A percentile compares a stretch with the other conserved stretches of the same genome.
These are phyloP conservation scores for Amphiprion clarkii DNA, from an alignment of 2,797 vertebrate species.

Conservation along the genomic window DNA sequence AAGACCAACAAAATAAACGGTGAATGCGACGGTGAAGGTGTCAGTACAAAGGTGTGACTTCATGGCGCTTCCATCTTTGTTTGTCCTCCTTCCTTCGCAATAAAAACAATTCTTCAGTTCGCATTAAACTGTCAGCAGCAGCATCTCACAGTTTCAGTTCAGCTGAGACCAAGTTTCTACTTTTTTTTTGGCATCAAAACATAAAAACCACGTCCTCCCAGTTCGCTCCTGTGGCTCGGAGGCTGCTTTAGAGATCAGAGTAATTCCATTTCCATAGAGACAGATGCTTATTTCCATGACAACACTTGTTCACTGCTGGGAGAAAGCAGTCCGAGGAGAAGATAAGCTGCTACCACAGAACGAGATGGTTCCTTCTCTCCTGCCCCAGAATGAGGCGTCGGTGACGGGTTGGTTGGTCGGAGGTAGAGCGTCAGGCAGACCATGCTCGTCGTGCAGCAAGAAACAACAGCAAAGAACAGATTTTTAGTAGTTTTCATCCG, in stretches of 20 bases:
- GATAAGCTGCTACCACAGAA: slow-evolving; percentile 21
- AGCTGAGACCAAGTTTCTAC: not conserved
- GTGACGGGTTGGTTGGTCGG: slow-evolving; percentile 8
- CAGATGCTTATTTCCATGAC: slow-evolving; percentile 24
- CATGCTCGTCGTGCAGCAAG: slow-evolving; percentile 77
- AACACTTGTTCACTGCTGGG: not conserved
- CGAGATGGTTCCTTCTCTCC: slow-evolving; percentile 2
- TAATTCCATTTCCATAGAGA: slow-evolving; percentile 36
- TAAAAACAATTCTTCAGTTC: not conserved
- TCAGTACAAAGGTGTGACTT: too few species aligned
- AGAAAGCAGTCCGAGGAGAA: slow-evolving; percentile 25
- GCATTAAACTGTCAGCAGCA: not conserved
- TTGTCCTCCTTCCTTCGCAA: too few species aligned
- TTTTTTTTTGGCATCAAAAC: slow-evolving; percentile 54
- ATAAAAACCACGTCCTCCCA: slow-evolving; percentile 3
- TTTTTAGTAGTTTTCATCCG: slow-evolving; percentile 31
- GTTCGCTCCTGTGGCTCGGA: not conserved
- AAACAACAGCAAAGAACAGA: slow-evolving; percentile 56
- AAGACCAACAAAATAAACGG: not conserved
- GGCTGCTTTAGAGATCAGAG: not conserved
- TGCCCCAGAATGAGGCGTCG: not conserved
- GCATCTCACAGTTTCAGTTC: slow-evolving; percentile 15
- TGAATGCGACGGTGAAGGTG: not conserved
- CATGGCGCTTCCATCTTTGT: not conserved
- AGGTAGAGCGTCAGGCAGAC: slow-evolving; percentile 65